Conservation (phyloP, 2,888 invertebrate genomes). For the Hartigia nigra region DNA sequence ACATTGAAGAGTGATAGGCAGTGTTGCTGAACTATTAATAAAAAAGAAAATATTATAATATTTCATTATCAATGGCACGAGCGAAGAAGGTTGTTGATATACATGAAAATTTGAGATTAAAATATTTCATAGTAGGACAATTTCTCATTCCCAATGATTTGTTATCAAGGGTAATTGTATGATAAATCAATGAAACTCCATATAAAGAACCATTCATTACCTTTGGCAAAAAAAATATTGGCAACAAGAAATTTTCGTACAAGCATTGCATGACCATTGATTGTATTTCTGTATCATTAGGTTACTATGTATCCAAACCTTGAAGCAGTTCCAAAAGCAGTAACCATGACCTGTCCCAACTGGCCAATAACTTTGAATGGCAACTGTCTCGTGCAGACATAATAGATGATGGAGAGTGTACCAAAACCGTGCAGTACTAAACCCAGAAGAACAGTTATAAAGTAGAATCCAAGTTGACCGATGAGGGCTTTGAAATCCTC, state of each 20-base stretch:
- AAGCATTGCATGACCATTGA: no score
- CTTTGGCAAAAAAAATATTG: no score
- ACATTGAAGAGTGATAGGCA: constrained; percentile 94
- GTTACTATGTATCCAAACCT: constrained; percentile 65
- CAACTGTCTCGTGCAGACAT: constrained; percentile 71
- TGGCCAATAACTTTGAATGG: constrained; percentile 72
- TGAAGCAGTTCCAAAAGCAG: constrained; percentile 82
- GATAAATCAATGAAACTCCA: no score
- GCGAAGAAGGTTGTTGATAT: no score
- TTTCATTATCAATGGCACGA: no score
- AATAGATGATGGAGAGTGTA: constrained; percentile 75
- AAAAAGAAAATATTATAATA: background rate
- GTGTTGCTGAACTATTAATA: constrained; percentile 82
- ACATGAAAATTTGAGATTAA: no score
- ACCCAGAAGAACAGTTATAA: constrained; percentile 76
- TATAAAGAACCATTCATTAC: no score
- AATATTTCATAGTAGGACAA: no score
- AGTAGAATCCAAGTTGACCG: constrained; percentile 78
- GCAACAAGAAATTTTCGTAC: no score
- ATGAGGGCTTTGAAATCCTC: constrained; percentile 72
- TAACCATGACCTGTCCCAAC: constrained; percentile 76
- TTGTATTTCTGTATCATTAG: no score
- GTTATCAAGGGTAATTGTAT: no score
- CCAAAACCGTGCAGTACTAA: constrained; percentile 77
- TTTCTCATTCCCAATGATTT: no score